Evolutionary conservation across 2,113 vertebrate genomes (phyloP).

Genomic region (Saimiri boliviensis): DNA sequence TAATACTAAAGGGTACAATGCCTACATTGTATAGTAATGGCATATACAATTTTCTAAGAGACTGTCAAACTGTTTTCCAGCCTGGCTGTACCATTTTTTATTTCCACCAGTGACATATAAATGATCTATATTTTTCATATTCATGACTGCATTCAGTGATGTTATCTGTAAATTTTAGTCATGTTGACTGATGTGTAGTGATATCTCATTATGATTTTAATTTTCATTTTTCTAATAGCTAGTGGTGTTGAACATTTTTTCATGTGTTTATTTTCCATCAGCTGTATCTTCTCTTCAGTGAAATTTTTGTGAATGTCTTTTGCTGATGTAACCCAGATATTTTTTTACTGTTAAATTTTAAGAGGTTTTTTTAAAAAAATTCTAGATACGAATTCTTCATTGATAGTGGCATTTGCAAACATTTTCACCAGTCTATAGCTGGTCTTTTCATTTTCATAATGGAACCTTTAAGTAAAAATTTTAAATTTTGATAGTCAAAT

Average conservation of each 20-base stretch:
- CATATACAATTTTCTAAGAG: neutral
- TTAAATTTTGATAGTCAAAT: neutral
- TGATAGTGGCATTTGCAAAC: neutral
- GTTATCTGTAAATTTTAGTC: neutral
- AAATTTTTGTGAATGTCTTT: neutral
- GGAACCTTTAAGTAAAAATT: neutral
- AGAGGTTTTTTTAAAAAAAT: too few species aligned
- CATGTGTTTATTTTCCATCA: neutral
- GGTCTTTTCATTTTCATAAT: neutral
- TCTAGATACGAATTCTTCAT: neutral
- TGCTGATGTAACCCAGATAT: neutral
- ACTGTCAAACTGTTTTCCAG: neutral
- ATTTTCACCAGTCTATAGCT: neutral
- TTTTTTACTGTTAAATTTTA: neutral
- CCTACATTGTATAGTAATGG: neutral
- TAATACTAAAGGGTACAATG: neutral
- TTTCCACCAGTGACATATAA: neutral
- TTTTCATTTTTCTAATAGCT: neutral
- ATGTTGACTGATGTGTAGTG: neutral
- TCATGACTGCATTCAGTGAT: too few species aligned
- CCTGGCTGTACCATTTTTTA: neutral
- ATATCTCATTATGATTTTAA: neutral
- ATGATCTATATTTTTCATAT: neutral
- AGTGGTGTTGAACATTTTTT: neutral
- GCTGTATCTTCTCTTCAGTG: neutral